A percentile compares a stretch with the other conserved stretches of the same genome.
Evolutionary conservation across 1,140 invertebrate genomes (phyloP).

Genomic region (Epicauta chinensis): DNA sequence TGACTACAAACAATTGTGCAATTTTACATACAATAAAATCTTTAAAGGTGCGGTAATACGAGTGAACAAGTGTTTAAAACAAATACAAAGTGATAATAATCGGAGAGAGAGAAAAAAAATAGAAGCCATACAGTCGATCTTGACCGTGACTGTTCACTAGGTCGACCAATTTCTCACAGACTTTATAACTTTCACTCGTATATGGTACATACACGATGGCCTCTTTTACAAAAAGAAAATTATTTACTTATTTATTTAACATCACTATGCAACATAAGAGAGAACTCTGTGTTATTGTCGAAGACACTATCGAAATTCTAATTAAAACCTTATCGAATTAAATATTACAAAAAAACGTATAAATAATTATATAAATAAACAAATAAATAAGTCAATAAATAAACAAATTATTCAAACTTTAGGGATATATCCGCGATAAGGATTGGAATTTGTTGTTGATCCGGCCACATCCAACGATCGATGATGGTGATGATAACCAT

Average conservation of each 20-base stretch:
- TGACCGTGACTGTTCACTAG: conserved; percentile 6
- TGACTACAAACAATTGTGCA: too few relatives aligned
- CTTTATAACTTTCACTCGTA: conserved; percentile 9
- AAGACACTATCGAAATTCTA: too few relatives aligned
- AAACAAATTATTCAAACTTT: background rate
- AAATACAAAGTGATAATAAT: background rate
- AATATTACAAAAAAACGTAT: too few relatives aligned
- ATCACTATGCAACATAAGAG: background rate
- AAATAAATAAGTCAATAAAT: background rate
- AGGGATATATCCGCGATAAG: background rate
- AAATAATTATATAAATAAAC: background rate
- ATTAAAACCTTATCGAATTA: too few relatives aligned
- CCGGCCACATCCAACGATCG: conserved; percentile 19
- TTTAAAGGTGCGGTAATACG: too few relatives aligned
- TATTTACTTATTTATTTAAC: background rate
- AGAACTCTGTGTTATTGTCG: background rate
- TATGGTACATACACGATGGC: conserved; percentile 44
- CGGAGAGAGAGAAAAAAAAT: background rate
- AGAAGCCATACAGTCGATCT: background rate
- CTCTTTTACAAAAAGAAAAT: background rate
- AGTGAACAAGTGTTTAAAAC: too few relatives aligned
- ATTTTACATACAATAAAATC: too few relatives aligned
- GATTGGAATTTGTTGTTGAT: background rate
- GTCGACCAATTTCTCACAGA: conserved; percentile 12
- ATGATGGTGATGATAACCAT: conserved; percentile 53